Evolutionary conservation across 2,888 invertebrate genomes (phyloP).

Genomic region (Acronicta leporina): DNA sequence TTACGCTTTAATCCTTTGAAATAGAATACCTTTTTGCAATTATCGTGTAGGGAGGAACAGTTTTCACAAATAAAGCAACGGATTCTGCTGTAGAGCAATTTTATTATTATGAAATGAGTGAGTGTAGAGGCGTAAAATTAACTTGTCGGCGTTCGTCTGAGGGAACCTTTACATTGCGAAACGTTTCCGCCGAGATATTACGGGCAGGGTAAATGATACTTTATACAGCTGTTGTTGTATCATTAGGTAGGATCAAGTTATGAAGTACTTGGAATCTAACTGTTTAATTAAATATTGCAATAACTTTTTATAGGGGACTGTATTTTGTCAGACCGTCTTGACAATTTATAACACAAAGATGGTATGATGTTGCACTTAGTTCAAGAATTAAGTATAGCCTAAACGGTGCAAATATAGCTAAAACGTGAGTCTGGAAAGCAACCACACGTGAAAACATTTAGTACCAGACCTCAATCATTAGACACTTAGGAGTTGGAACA

Average conservation of each 20-base stretch:
- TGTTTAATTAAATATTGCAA: slow-evolving; percentile 22
- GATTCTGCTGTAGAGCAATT: slow-evolving; percentile 67
- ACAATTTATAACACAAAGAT: slow-evolving; percentile 3
- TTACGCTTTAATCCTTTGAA: slow-evolving; percentile 42
- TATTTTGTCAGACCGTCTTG: slow-evolving; percentile 4
- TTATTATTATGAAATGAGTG: slow-evolving; percentile 71
- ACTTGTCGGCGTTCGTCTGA: slow-evolving; percentile 59
- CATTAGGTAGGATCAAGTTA: slow-evolving; percentile 39
- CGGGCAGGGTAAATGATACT: slow-evolving; percentile 42
- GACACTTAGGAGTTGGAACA: too few species aligned
- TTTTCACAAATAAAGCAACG: slow-evolving; percentile 64
- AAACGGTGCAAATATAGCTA: too few species aligned
- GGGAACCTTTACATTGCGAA: slow-evolving; percentile 55
- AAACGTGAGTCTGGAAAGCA: too few species aligned
- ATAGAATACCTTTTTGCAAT: slow-evolving; percentile 38
- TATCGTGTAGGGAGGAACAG: slow-evolving; percentile 41
- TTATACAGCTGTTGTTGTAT: slow-evolving; percentile 46
- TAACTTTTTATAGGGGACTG: slow-evolving; percentile 20
- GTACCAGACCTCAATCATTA: too few species aligned
- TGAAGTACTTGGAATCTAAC: slow-evolving; percentile 27
- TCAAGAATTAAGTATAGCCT: too few species aligned
- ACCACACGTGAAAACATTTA: too few species aligned
- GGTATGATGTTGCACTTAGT: not conserved
- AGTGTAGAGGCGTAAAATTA: slow-evolving; percentile 71
- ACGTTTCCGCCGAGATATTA: slow-evolving; percentile 52